Evolutionary conservation across 2,888 invertebrate species (phyloP).

Genomic region (Argynnis bischoffii): DNA sequence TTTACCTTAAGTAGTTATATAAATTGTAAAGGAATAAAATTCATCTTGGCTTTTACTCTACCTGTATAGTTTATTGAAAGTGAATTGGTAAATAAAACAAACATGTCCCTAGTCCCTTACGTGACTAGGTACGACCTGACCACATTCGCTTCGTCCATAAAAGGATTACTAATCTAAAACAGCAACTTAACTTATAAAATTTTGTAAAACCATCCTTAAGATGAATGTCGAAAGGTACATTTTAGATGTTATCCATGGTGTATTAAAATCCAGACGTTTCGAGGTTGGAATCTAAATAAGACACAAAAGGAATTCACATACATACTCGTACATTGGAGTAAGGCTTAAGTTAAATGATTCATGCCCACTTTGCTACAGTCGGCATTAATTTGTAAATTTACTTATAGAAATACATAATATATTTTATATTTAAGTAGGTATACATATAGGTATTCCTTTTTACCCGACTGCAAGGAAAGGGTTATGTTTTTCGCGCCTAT

Average conservation of each 20-base stretch:
- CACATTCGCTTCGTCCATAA: constrained; percentile 31
- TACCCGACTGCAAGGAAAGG: no score
- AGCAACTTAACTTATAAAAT: background rate
- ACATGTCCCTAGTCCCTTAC: constrained; percentile 1
- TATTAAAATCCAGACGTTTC: constrained; percentile 37
- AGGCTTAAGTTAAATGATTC: constrained; percentile 26
- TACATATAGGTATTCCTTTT: no score
- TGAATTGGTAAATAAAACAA: constrained; percentile 2
- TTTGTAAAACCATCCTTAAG: constrained; percentile 23
- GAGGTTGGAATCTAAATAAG: constrained; percentile 42
- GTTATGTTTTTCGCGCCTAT: no score
- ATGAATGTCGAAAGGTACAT: constrained; percentile 14
- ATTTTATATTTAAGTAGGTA: no score
- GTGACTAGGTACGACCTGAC: constrained; percentile 1
- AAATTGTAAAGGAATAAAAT: no score
- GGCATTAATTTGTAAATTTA: background rate
- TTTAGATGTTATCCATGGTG: constrained; percentile 16
- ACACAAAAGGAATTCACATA: constrained; percentile 36
- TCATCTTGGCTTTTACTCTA: no score
- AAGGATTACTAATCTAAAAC: constrained; percentile 28
- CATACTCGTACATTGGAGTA: background rate
- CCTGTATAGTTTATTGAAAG: background rate
- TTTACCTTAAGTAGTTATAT: no score
- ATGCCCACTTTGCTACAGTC: constrained; percentile 7
- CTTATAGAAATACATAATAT: no score